Conservation (phyloP, 2,113 vertebrate species). For the Lepisosteus oculatus region DNA sequence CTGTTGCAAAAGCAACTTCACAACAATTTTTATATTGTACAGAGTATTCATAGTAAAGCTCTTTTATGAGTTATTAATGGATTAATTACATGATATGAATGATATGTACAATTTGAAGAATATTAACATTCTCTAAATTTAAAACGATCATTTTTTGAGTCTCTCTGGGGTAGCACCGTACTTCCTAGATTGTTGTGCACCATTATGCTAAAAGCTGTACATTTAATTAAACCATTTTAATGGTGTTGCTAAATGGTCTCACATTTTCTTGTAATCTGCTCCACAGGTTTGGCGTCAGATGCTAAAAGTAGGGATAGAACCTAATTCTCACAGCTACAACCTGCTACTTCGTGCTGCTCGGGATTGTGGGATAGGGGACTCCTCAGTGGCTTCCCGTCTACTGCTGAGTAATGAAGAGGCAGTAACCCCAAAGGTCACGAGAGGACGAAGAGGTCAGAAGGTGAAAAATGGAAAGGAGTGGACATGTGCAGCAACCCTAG, state of each 20-base stretch:
- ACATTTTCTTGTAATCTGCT: background rate
- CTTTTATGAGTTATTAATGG: too few relatives aligned
- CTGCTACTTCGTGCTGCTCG: slow-evolving; percentile 77
- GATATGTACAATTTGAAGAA: too few relatives aligned
- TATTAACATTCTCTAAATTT: too few relatives aligned
- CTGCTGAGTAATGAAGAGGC: slow-evolving; percentile 54
- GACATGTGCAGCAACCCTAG: slow-evolving; percentile 30
- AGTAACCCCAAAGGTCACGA: slow-evolving; percentile 4
- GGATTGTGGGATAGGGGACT: slow-evolving; percentile 81
- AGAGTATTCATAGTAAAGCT: too few relatives aligned
- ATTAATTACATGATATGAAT: too few relatives aligned
- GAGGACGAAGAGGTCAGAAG: slow-evolving; percentile 14
- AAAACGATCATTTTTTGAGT: too few relatives aligned
- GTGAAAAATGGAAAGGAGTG: slow-evolving; percentile 16
- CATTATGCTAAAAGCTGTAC: too few relatives aligned
- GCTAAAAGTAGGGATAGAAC: slow-evolving; percentile 73
- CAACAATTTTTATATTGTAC: too few relatives aligned
- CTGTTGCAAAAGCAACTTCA: too few relatives aligned
- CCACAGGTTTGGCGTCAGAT: slow-evolving; percentile 88
- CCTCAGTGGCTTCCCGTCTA: slow-evolving; percentile 54
- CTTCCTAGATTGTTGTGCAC: too few relatives aligned
- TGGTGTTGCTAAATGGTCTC: background rate
- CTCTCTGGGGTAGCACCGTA: too few relatives aligned
- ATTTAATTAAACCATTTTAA: too few relatives aligned
- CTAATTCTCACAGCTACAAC: slow-evolving; percentile 73